phyloP scores from a whole-genome alignment of 1,140 invertebrate species.

The Radopholus similis region DNA sequence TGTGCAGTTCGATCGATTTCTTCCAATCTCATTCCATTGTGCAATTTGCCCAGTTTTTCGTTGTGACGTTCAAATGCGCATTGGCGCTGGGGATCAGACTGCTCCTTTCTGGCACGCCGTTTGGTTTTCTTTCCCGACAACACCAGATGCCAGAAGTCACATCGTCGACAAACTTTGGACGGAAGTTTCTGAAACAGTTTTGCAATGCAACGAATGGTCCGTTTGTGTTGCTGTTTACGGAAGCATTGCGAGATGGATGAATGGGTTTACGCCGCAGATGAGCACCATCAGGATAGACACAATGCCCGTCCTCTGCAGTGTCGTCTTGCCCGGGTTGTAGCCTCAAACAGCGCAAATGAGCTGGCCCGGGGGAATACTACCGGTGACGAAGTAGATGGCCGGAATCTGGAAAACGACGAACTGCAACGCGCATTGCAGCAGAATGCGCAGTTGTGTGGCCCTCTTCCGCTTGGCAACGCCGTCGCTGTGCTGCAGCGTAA shows the following conservation, averaged over 20 bases:
- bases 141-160: neutral
- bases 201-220: neutral
- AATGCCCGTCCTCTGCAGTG: neutral
- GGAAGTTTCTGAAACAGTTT: neutral
- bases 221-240: neutral
- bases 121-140: no score
- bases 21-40: no score
- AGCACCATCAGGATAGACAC: neutral
- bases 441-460: neutral
- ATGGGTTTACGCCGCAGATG: neutral
- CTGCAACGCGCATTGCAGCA: neutral
- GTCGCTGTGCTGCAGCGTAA: neutral
- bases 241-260: neutral
- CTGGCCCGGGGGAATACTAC: neutral
- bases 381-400: neutral
- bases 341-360: neutral
- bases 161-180: neutral
- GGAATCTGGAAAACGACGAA: slow-evolving; percentile 1
- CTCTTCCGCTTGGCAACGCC: neutral
- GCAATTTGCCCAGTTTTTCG: no score
- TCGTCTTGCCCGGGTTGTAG: neutral
- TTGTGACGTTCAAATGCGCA: no score
- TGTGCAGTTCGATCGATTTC: no score
- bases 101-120: no score
- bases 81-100: no score